Conservation (phyloP, 2,113 vertebrate genomes). For the Gulo gulo region DNA sequence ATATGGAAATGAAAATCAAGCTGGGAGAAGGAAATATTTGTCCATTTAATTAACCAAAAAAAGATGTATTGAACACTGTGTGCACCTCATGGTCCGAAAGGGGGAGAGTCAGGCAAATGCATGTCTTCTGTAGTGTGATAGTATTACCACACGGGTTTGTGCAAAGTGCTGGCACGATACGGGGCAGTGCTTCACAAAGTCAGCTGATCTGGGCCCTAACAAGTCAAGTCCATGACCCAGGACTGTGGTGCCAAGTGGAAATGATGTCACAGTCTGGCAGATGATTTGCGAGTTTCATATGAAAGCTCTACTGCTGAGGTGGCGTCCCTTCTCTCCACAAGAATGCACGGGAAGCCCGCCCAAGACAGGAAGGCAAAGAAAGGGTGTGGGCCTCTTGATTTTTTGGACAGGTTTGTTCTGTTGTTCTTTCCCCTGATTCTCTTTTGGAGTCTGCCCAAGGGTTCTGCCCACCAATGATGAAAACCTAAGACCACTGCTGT, state of each 20-base stretch:
- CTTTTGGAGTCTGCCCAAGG: background rate
- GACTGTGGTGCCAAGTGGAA: background rate
- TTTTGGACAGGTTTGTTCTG: background rate
- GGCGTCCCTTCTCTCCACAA: background rate
- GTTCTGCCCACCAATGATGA: background rate
- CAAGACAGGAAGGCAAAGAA: background rate
- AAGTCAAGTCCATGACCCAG: background rate
- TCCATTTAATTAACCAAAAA: background rate
- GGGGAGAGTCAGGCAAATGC: background rate
- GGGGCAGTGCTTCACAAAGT: background rate
- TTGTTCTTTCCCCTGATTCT: background rate
- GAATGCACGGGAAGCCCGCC: too few relatives aligned
- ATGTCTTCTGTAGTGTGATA: accelerated
- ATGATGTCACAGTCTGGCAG: too few relatives aligned
- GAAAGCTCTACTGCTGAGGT: background rate
- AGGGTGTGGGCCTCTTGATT: background rate
- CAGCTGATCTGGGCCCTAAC: background rate
- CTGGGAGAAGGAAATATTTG: background rate
- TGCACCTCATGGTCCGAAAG: background rate
- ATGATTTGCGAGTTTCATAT: background rate
- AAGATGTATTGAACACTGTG: background rate
- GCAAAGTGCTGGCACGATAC: background rate
- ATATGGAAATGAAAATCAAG: background rate
- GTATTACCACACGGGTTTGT: background rate
- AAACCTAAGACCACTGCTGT: background rate